phyloP scores from a whole-genome alignment of 2,888 invertebrate species.

The Frankliniella fusca region DNA sequence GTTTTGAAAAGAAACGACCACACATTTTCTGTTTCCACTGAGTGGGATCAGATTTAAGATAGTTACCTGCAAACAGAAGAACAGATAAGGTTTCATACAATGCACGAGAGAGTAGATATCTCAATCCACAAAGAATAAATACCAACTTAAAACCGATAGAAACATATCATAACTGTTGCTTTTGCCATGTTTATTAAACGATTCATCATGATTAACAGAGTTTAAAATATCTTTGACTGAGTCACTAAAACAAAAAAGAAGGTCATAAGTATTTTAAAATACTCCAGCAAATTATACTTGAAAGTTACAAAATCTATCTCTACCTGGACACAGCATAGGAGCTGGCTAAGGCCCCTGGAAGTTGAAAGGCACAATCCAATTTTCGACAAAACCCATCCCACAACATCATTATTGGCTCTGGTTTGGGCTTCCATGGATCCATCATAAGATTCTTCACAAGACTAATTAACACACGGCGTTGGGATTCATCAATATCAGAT shows the following conservation, averaged over 20 bases:
- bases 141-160: background rate
- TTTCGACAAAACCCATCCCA: background rate
- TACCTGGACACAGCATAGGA: background rate
- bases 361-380: background rate
- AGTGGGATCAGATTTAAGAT: background rate
- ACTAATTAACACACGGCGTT: background rate
- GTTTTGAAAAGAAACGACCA: background rate
- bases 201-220: background rate
- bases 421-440: background rate
- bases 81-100: background rate
- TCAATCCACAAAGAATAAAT: background rate
- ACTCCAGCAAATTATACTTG: background rate
- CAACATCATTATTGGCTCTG: constrained; percentile 8
- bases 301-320: background rate
- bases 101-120: background rate
- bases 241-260: background rate
- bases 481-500: background rate
- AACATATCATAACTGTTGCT: background rate
- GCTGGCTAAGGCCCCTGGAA: background rate
- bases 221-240: background rate
- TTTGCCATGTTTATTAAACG: background rate
- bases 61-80: background rate
- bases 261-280: background rate
- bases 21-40: background rate
- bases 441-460: background rate